These are phyloP conservation scores for Trichonephila clavipes DNA, from an alignment of 1,140 invertebrate genomes.

Conservation along the genomic window DNA sequence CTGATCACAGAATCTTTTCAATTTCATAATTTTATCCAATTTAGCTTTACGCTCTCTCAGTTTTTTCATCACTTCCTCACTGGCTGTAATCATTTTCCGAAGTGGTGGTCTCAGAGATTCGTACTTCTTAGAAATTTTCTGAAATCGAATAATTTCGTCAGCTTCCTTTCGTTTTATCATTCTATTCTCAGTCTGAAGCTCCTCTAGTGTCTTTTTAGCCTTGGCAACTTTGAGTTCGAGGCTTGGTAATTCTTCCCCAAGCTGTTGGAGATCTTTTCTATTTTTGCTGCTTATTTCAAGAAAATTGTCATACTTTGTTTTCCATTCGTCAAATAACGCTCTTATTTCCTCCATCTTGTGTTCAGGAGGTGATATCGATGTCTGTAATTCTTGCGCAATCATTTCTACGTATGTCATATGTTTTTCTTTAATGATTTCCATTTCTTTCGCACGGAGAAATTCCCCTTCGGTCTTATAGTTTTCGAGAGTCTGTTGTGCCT, in stretches of 20 bases:
- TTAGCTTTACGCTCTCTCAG: slow-evolving; percentile 45
- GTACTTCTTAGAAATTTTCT: slow-evolving; percentile 22
- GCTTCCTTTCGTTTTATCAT: not conserved
- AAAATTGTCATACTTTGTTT: slow-evolving; percentile 45
- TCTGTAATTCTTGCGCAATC: slow-evolving; percentile 51
- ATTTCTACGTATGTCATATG: slow-evolving; percentile 59
- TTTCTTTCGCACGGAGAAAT: slow-evolving; percentile 48
- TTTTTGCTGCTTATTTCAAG: slow-evolving; percentile 19
- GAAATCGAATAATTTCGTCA: slow-evolving; percentile 36
- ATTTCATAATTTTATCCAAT: slow-evolving; percentile 48
- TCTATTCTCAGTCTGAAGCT: slow-evolving; percentile 34
- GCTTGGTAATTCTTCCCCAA: slow-evolving; percentile 24
- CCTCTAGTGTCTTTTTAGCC: slow-evolving; percentile 10
- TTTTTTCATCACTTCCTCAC: slow-evolving; percentile 52
- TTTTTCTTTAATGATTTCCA: slow-evolving; percentile 21
- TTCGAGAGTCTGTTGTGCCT: slow-evolving; percentile 31
- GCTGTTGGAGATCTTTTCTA: slow-evolving; percentile 4
- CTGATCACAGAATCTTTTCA: slow-evolving; percentile 46
- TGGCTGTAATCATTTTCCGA: slow-evolving; percentile 50
- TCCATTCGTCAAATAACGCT: slow-evolving; percentile 48
- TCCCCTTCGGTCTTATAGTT: slow-evolving; percentile 36
- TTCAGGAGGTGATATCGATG: slow-evolving; percentile 52
- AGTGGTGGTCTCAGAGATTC: slow-evolving; percentile 32
- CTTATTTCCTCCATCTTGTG: slow-evolving; percentile 68
- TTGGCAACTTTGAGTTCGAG: slow-evolving; percentile 24